Evolutionary conservation across 2,113 vertebrate genomes (phyloP).

Genomic region (Crocuta crocuta): DNA sequence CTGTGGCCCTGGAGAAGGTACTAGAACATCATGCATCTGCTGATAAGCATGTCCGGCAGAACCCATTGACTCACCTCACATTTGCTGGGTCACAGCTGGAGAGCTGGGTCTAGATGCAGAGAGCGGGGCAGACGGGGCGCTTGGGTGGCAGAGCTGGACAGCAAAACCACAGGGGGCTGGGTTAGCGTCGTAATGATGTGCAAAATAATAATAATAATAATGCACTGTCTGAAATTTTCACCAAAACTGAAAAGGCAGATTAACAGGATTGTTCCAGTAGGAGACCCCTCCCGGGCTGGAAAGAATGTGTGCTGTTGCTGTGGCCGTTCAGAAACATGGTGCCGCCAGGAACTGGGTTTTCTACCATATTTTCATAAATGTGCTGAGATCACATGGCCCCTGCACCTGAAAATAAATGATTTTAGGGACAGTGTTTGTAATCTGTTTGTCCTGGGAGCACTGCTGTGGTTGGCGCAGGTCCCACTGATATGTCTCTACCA

Average conservation of each 20-base stretch:
- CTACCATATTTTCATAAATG: conserved; percentile 9
- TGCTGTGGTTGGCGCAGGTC: neutral
- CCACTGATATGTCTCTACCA: neutral
- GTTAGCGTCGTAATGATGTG: neutral
- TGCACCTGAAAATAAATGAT: conserved; percentile 55
- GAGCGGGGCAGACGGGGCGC: neutral
- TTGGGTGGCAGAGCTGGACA: rapidly evolving
- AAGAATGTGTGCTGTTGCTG: neutral
- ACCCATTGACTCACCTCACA: neutral
- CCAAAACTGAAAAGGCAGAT: neutral
- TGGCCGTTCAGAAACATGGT: neutral
- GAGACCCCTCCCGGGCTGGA: neutral
- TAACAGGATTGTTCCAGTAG: neutral
- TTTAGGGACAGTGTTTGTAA: neutral
- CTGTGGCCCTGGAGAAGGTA: neutral
- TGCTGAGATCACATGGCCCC: neutral
- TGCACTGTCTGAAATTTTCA: neutral
- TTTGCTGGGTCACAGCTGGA: neutral
- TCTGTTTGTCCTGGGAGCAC: neutral
- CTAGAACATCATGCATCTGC: neutral
- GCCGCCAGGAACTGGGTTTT: neutral
- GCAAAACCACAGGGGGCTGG: neutral
- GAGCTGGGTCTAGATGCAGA: neutral
- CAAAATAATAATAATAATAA: neutral
- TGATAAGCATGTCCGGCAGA: neutral